A percentile compares a stretch with the other conserved stretches of the same genome.
Conservation (phyloP, 2,888 invertebrate genomes). For the Drosophila koepferae region DNA sequence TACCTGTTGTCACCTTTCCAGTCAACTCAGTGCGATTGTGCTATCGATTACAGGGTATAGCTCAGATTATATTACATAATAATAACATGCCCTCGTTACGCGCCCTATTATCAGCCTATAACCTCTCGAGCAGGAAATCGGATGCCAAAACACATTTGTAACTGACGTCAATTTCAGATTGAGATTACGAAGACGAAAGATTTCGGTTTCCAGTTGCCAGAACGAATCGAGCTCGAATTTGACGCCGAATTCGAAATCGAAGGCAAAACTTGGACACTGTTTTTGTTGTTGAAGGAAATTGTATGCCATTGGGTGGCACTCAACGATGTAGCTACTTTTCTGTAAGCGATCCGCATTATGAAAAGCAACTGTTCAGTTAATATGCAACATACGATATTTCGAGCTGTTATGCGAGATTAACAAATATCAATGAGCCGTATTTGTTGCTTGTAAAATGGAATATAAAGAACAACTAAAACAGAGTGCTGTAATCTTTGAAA, state of each 20-base stretch:
- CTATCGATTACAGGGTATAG: conserved; percentile 11
- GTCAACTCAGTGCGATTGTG: not conserved
- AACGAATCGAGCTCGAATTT: not conserved
- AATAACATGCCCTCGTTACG: conserved; percentile 2
- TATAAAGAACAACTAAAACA: not conserved
- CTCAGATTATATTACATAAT: not conserved
- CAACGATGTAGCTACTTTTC: not conserved
- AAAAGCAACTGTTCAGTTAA: conserved; percentile 14
- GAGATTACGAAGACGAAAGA: not conserved
- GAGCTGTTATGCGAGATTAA: not conserved
- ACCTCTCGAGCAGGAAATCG: not conserved
- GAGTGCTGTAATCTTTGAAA: not conserved
- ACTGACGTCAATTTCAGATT: conserved; percentile 9
- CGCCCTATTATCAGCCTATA: conserved; percentile 18
- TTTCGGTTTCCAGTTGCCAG: not conserved
- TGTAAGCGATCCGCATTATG: not conserved
- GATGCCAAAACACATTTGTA: not conserved
- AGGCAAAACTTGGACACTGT: not conserved
- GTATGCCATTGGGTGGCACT: not conserved
- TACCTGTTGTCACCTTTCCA: not conserved
- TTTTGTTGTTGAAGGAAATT: conserved; percentile 3
- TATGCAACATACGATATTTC: not conserved
- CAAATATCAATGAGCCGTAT: not conserved
- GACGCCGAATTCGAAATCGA: not conserved
- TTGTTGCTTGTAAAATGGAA: not conserved